Evolutionary conservation across 2,797 vertebrate species (phyloP).

Genomic region (Crenuchus spilurus): DNA sequence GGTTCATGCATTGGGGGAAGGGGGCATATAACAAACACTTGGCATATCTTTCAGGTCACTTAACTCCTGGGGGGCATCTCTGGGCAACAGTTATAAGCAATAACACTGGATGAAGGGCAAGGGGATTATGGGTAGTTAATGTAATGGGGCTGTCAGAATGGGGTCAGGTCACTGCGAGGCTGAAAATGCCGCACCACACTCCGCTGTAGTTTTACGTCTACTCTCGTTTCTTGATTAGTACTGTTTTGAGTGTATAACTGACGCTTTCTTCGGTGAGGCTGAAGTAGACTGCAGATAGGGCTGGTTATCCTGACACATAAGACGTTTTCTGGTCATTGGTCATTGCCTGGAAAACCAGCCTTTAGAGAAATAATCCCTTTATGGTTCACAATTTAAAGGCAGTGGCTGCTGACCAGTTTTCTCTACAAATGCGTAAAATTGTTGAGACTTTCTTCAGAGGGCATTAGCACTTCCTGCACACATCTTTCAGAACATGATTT

Average conservation of each 20-base stretch:
- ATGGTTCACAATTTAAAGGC: neutral
- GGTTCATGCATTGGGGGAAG: conserved; percentile 15
- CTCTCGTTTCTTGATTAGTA: neutral
- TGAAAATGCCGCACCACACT: neutral
- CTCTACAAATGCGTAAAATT: neutral
- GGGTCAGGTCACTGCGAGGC: neutral
- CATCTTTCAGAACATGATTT: conserved; percentile 26
- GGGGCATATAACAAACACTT: conserved; percentile 15
- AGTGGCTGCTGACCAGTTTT: neutral
- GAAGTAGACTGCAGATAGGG: neutral
- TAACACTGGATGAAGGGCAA: conserved; percentile 42
- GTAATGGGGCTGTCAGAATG: conserved; percentile 1
- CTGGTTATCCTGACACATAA: neutral
- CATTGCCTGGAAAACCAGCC: neutral
- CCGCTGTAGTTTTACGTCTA: neutral
- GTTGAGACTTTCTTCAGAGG: neutral
- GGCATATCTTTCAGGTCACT: conserved; percentile 43
- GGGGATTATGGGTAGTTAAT: conserved; percentile 18
- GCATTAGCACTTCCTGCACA: conserved; percentile 26
- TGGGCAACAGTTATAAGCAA: conserved; percentile 63
- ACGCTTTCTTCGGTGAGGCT: neutral
- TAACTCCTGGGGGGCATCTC: conserved; percentile 46
- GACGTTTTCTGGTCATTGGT: neutral
- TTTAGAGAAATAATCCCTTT: neutral
- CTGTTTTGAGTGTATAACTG: neutral